Percentiles rank a stretch among this genome's conserved stretches.
These are phyloP conservation scores for Galemys pyrenaicus DNA, from an alignment of 2,113 vertebrate species.

Conservation along the genomic window DNA sequence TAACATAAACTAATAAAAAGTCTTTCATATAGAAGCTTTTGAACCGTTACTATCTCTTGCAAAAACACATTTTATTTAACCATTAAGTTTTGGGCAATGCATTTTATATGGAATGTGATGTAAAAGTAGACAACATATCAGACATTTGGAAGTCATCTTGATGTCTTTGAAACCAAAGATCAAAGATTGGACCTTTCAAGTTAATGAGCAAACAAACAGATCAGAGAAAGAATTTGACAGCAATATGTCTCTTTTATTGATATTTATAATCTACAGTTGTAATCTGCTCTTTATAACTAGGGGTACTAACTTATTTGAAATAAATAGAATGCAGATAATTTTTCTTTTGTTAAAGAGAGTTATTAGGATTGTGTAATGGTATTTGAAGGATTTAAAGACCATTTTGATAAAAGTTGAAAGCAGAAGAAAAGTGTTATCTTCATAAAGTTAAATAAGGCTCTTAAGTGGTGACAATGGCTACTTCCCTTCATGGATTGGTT, in stretches of 20 bases:
- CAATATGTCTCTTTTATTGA: constrained; percentile 78
- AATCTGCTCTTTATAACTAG: constrained; percentile 72
- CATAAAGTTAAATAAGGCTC: constrained; percentile 4
- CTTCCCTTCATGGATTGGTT: background rate
- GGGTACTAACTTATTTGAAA: constrained; percentile 60
- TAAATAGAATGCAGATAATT: constrained; percentile 57
- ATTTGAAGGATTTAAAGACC: constrained; percentile 56
- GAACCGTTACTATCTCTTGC: background rate
- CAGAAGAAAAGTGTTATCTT: constrained; percentile 38
- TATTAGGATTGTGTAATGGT: constrained; percentile 4
- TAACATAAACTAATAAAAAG: constrained; percentile 56
- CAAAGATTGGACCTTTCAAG: constrained; percentile 79
- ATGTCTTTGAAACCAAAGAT: constrained; percentile 81
- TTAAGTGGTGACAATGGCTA: background rate
- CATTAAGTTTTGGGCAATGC: constrained; percentile 56
- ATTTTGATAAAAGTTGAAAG: constrained; percentile 58
- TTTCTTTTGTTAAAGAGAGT: constrained; percentile 13
- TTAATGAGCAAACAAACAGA: constrained; percentile 80
- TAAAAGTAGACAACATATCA: constrained; percentile 73
- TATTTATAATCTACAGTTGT: constrained; percentile 78
- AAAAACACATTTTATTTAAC: constrained; percentile 68
- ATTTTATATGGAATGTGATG: constrained; percentile 72
- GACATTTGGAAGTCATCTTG: constrained; percentile 79
- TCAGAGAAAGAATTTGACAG: constrained; percentile 78
- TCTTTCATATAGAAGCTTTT: background rate